Percentiles rank a stretch among this genome's conserved stretches.
phyloP scores from a whole-genome alignment of 2,888 invertebrate species.

The Eristalis intricaria region DNA sequence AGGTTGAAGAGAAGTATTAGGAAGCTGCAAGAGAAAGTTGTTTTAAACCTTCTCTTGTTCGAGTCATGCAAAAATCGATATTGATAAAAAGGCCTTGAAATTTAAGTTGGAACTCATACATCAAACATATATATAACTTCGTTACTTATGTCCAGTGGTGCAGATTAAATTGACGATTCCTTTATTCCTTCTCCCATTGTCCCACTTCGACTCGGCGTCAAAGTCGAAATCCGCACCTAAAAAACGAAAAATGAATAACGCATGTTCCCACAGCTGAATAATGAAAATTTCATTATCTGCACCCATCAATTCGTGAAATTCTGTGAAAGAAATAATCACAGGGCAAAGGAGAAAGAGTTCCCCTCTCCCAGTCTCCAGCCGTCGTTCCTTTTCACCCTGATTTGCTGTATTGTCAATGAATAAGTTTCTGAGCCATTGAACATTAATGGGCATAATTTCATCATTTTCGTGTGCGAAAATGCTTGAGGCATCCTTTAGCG shows the following conservation, averaged over 20 bases:
- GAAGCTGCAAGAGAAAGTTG: too few species aligned
- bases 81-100: too few species aligned
- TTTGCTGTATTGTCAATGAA: conserved; percentile 34
- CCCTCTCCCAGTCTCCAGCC: not conserved
- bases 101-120: too few species aligned
- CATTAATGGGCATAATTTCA: conserved; percentile 52
- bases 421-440: conserved; percentile 50
- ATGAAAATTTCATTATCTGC: not conserved
- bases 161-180: too few species aligned
- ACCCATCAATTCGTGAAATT: not conserved
- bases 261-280: not conserved
- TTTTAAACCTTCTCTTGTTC: too few species aligned
- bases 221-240: not conserved
- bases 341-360: not conserved
- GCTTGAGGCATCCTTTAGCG: not conserved
- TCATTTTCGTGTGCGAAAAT: conserved; percentile 26
- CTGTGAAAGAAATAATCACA: not conserved
- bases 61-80: too few species aligned
- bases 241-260: not conserved
- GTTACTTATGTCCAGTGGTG: too few species aligned
- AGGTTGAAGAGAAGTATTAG: too few species aligned
- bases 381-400: not conserved
- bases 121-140: too few species aligned
- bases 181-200: not conserved
- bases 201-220: not conserved